Evolutionary conservation across 2,888 invertebrate species (phyloP).

Genomic region (Eupeodes luniger): DNA sequence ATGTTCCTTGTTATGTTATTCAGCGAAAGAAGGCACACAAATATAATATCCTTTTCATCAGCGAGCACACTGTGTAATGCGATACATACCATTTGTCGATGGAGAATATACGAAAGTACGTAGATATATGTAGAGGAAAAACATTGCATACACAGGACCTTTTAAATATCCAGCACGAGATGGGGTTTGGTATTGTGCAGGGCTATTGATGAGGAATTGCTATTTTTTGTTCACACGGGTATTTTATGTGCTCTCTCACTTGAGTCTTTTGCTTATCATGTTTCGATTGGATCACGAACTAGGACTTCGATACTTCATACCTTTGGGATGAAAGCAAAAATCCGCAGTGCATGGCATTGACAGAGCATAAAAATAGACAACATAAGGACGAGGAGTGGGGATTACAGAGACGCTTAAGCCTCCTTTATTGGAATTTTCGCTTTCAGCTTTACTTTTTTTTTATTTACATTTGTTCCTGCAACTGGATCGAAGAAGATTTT

Average conservation of each 20-base stretch:
- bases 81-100: slow-evolving; percentile 30
- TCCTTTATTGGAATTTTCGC: slow-evolving; percentile 61
- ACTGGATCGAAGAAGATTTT: slow-evolving; percentile 11
- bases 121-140: background rate
- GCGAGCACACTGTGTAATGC: slow-evolving; percentile 47
- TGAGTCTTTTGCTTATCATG: slow-evolving; percentile 60
- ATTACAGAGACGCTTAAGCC: slow-evolving; percentile 54
- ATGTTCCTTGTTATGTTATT: slow-evolving; percentile 23
- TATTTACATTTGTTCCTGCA: slow-evolving; percentile 18
- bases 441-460: slow-evolving; percentile 46
- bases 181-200: slow-evolving; percentile 19
- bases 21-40: slow-evolving; percentile 34
- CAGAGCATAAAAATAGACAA: slow-evolving; percentile 6
- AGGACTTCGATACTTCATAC: slow-evolving; percentile 40
- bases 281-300: slow-evolving; percentile 65
- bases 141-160: slow-evolving; percentile 15
- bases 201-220: slow-evolving; percentile 65
- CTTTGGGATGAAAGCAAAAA: slow-evolving; percentile 35
- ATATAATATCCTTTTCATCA: slow-evolving; percentile 64
- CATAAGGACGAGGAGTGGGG: slow-evolving; percentile 7
- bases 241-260: slow-evolving; percentile 38
- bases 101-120: background rate
- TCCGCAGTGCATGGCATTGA: slow-evolving; percentile 19
- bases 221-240: slow-evolving; percentile 38
- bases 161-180: background rate